Conservation (phyloP, 1,140 invertebrate genomes). For the Saccostrea cuccullata region DNA sequence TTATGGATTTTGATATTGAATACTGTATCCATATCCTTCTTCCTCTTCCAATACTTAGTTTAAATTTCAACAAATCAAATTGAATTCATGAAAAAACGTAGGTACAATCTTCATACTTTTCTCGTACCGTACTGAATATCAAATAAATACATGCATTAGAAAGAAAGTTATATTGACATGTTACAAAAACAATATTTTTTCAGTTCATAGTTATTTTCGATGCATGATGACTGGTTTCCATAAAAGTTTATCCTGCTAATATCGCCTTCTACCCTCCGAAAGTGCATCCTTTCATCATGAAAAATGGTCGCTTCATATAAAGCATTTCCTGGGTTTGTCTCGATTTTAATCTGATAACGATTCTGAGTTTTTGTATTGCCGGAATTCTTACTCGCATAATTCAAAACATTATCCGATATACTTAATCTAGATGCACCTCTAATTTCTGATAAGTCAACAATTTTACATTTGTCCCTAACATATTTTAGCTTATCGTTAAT, state of each 20-base stretch:
- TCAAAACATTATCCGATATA: constrained; percentile 53
- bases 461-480: constrained; percentile 62
- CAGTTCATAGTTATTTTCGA: constrained; percentile 54
- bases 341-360: constrained; percentile 66
- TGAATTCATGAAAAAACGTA: no score
- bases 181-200: no score
- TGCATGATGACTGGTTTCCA: constrained; percentile 71
- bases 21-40: no score
- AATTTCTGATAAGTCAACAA: not conserved
- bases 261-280: constrained; percentile 64
- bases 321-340: constrained; percentile 70
- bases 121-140: no score
- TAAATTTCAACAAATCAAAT: no score
- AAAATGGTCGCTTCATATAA: constrained; percentile 72
- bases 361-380: constrained; percentile 51
- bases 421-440: constrained; percentile 37
- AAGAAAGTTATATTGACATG: no score
- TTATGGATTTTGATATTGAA: no score
- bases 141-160: no score
- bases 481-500: constrained; percentile 73
- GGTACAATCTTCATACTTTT: no score
- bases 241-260: constrained; percentile 76
- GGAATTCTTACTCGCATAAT: constrained; percentile 53
- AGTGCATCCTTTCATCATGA: constrained; percentile 53
- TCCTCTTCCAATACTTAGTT: no score